Conservation (phyloP, 1,140 invertebrate genomes). For the Matsumurasca onukii region DNA sequence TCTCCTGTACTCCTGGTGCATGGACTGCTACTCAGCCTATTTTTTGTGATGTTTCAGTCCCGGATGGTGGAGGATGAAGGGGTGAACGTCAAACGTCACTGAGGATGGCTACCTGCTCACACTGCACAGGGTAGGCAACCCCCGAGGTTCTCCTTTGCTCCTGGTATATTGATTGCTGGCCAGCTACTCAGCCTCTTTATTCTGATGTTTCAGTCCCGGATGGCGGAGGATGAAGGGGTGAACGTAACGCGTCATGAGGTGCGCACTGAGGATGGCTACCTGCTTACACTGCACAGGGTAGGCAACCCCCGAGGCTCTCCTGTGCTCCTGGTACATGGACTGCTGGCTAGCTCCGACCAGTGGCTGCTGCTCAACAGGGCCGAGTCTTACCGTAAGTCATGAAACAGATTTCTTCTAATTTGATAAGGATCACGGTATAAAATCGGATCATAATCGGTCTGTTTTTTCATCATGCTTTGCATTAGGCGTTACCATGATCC, state of each 20-base stretch:
- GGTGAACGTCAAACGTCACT: conserved; percentile 46
- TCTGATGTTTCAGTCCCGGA: background rate
- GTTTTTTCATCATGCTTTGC: background rate
- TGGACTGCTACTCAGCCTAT: conserved; percentile 54
- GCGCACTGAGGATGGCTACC: conserved; percentile 59
- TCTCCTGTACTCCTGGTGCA: conserved; percentile 55
- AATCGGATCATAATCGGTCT: background rate
- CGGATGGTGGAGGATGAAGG: background rate
- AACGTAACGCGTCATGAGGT: conserved; percentile 47
- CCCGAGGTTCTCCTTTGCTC: conserved; percentile 48
- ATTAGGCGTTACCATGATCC: background rate
- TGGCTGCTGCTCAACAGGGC: conserved; percentile 49
- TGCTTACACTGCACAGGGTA: conserved; percentile 59
- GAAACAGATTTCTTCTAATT: background rate
- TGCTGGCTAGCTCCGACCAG: conserved; percentile 53
- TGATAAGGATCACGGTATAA: background rate
- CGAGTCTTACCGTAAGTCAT: background rate
- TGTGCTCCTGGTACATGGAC: conserved; percentile 58
- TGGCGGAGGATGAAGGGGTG: background rate
- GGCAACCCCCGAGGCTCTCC: conserved; percentile 48
- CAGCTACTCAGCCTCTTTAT: too few relatives aligned
- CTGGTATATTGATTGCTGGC: conserved; percentile 58
- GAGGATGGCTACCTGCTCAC: conserved; percentile 61
- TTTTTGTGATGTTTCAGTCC: background rate
- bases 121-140: conserved; percentile 58